Conservation (phyloP, 2,797 vertebrate species). For the Notolepis coatsorum region DNA sequence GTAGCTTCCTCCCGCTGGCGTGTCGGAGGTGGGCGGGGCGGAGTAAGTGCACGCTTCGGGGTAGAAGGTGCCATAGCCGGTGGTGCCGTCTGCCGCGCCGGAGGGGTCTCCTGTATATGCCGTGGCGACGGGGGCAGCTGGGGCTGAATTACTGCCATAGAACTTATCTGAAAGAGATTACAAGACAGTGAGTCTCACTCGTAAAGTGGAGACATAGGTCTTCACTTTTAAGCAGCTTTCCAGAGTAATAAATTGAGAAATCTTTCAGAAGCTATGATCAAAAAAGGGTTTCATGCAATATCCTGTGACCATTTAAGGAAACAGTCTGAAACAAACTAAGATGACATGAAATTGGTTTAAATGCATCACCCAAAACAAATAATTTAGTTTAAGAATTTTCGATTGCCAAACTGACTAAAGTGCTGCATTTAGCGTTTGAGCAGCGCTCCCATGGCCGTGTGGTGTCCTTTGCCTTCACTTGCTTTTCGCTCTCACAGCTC, state of each 20-base stretch:
- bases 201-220: neutral
- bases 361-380: no score
- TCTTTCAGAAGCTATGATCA: no score
- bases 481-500: no score
- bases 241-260: no score
- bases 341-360: neutral
- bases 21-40: constrained; percentile 30
- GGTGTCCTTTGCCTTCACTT: no score
- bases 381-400: no score
- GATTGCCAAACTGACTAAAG: no score
- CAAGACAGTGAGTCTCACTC: neutral
- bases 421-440: no score
- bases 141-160: constrained; percentile 36
- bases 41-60: constrained; percentile 60
- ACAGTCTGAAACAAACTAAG: neutral
- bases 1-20: constrained; percentile 54
- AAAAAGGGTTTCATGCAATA: neutral
- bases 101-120: neutral
- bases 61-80: constrained; percentile 72
- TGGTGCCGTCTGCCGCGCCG: neutral
- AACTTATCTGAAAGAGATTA: constrained; percentile 57
- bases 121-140: neutral
- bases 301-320: neutral
- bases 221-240: no score
- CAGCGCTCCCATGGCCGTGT: no score